A percentile compares a stretch with the other conserved stretches of the same genome.
These are phyloP conservation scores for Formica aserva DNA, from an alignment of 2,888 invertebrate genomes.

Conservation along the genomic window DNA sequence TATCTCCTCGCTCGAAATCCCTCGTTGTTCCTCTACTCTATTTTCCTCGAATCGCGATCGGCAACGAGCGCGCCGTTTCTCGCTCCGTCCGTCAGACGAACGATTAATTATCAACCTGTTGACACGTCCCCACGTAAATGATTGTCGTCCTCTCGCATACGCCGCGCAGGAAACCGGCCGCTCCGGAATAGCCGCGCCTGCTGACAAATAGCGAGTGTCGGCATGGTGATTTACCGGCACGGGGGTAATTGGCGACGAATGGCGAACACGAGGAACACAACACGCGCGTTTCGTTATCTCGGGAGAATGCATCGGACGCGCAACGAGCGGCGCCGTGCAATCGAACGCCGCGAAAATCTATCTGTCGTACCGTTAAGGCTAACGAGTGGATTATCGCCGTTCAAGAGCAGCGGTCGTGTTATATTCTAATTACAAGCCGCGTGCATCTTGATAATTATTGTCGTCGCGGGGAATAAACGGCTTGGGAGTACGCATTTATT, in stretches of 20 bases:
- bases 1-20: conserved; percentile 16
- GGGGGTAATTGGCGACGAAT: conserved; percentile 70
- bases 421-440: conserved; percentile 56
- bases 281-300: conserved; percentile 64
- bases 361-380: conserved; percentile 63
- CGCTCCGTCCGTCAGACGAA: conserved; percentile 31
- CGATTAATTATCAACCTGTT: conserved; percentile 73
- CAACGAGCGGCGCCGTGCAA: not conserved
- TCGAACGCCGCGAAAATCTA: conserved; percentile 61
- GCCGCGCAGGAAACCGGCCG: conserved; percentile 48
- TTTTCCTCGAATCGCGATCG: conserved; percentile 18
- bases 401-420: conserved; percentile 22
- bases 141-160: conserved; percentile 63
- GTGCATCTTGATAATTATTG: conserved; percentile 31
- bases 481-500: not conserved
- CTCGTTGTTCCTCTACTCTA: not conserved
- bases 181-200: conserved; percentile 30
- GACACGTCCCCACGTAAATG: conserved; percentile 74
- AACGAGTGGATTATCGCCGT: conserved; percentile 39
- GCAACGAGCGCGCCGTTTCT: conserved; percentile 50
- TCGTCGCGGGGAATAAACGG: not conserved
- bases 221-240: conserved; percentile 70
- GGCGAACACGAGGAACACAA: conserved; percentile 46
- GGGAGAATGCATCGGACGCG: conserved; percentile 27
- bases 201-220: conserved; percentile 56